Base-by-base conservation (phyloP, 2,888 invertebrate species). In the Synergus umbraculus region DNA sequence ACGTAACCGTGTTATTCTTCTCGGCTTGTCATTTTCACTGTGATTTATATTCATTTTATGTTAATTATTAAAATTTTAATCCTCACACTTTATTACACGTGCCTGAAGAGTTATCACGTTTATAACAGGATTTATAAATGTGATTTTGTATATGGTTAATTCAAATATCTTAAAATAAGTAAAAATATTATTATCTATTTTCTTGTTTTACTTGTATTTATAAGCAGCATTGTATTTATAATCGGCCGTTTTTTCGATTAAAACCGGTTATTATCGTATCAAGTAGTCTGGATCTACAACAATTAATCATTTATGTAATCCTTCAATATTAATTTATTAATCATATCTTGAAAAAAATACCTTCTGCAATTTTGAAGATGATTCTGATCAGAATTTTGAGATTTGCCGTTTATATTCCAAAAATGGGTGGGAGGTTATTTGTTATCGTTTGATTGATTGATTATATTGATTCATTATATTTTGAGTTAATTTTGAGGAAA, bases 211-310 rank as follows among this genome's bases (percentile, higher is more conserved):
- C 13, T 46, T 0, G 0, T 0, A n/a, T n/a, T n/a, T n/a, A n/a
- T n/a, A n/a, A 46, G 10, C 9, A 46, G 46, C 37, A 7, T 37
- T 37, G 37, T 64, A 41, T 37, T 64, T 13, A 41, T 29, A 37
- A 37, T 37, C 41, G 41, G 12, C 41, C 41, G 37, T 65, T 66
- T 66, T 64, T 64, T 13, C 29, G 13, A 15, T 41, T n/a, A 66
- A 66, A 66, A 66, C 64, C 29, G 65, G 65, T 66, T 66, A 43
- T 66, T 66, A 43, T n/a, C 41, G 65, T 66, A 10, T n/a, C n/a
- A 46, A 67, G 46, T 67, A 12, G 13, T 22, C 46, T 46, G 13
- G 13, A 44, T 29, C 3, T 44, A 66, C 9, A 66, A 15, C 12
- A 5, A 67, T 46, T 46, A 46, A 22, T 13, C 7, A 29, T 69